Base-by-base conservation (phyloP, 2,113 vertebrate genomes). In the Thymallus thymallus region DNA sequence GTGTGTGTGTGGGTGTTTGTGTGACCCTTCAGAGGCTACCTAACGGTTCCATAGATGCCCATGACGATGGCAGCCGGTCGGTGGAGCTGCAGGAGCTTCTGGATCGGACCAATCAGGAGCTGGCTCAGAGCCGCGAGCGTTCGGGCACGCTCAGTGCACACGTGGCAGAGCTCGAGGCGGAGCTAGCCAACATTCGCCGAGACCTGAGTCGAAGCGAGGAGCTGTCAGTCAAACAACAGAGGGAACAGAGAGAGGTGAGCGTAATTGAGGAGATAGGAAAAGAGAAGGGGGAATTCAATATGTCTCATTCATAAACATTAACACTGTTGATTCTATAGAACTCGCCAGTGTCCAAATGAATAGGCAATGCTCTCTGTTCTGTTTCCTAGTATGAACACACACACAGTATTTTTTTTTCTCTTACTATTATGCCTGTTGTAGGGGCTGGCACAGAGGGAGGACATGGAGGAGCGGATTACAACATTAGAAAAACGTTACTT, bases 401-500 rank as follows among this genome's bases (percentile, higher is more conserved):
- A 55, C 51, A 55, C 51, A 18, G 35, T 41, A 22, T 78, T 69
- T 66, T 82, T n/a, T n/a, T 73, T 77, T 45, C 58, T 74, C 70
- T 85, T 72, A 78, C 58, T 56, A 61, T n/a, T 78, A 56, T 84
- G 61, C 68, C 71, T 85, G 76, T 86, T 79, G 5, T 58, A 94
- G 93, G 93, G 94, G 77, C 87, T 96, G 86, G 95, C 94, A 26
- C 95, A 99, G 94, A 98, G 97, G 85, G 95, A 98, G 35, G 97
- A 99, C 75, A 97, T 98, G 97, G 97, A 99, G 77, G 96, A 98
- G 83, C 92, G 97, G 72, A 98, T 99, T 90, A 98, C 97, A 71
- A 99, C 97, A 0, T 89, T 99, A 74, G 97, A 99, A 82, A 98
- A 98, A 58, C 96, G 97, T 71, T 99, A 99, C 89, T 88, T 99